Base-by-base conservation (phyloP, 2,113 vertebrate species). In the Myrmecophaga tridactyla region DNA sequence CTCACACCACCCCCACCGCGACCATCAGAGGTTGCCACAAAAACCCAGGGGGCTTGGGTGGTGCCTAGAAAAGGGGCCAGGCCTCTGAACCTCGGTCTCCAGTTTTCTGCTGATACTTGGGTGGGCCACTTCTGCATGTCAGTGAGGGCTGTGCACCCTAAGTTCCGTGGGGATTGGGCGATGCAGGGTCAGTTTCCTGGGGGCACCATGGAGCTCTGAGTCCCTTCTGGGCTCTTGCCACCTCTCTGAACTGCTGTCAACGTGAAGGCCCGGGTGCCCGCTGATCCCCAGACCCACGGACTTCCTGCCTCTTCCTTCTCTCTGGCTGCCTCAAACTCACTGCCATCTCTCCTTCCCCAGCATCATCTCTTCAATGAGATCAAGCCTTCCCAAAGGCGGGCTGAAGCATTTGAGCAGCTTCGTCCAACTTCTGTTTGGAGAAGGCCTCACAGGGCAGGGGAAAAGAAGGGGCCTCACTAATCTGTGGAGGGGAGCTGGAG, bases 41-140 rank as follows among this genome's bases (percentile, higher is more conserved):
- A 48, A 43, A 39, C 3, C 9, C 48, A 9, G 76, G 63, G 34
- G 75, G n/a, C 75, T 31, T 1, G 2, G 8, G 56, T 3, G 60
- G 46, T 18, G 3, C 17, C 73, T 43, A 18, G 41, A 51, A 29
- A 77, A 83, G 39, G 14, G 69, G 7, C 75, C n/a, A 62, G 63
- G 85, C 41, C 34, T 51, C 63, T 65, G 34, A 82, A 34, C 18
- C 60, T 21, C 27, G 41, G 25, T 21, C 27, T 34, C 4, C 23
- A 53, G 34, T 43, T 70, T 80, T 51, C 46, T 5, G 39, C 46
- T 48, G 36, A 31, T 41, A 46, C 12, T 31, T 29, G 0, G 20
- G 14, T 0, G 18, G 36, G 29, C 76, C n/a, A 27, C 0, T 0
- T 27, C 53, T 31, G 4, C 7, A 4, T 1, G 17, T 34, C 34